Evolutionary conservation across 2,888 invertebrate genomes (phyloP), one percentile per base, ranked within the genome.

Genomic region (Ochropleura leucogaster): DNA sequence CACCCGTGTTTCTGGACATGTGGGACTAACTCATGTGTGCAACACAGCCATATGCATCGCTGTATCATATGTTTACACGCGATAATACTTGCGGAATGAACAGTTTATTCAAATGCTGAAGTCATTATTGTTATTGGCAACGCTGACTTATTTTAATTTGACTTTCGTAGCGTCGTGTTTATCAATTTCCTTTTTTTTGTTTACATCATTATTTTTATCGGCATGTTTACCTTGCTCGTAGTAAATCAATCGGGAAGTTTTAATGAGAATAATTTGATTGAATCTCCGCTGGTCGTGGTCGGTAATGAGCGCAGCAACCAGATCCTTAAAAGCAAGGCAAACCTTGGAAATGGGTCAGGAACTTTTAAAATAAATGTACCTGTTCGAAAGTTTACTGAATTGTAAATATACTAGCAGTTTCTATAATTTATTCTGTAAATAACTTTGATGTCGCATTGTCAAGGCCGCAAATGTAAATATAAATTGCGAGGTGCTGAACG

Each of bases 401-500:
- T 20, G 62, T 63, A 42, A 44, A 79, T 30, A 46, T 16, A 53
- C 42, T 53, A 42, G 40, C 47, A 65, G 59, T 55, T 65, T 47
- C n/a, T 65, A 57, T 65, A 68, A 79, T 62, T 65, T 72, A 62
- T 68, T 59, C 47, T 40, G 51, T 40, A 57, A 83, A 80, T 83
- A 75, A 44, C 49, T 68, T 75, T 75, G 60, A 79, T 83, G 74
- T 79, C 82, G 77, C 79, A 75, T 85, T 83, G 82, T 79, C 86
- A 84, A 87, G 88, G 87, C 79, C 62, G 68, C 70, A 77, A 82
- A 86, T 77, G 75, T 78, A 76, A 74, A 85, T 80, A 81, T 83
- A 85, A 86, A 86, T 83, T 77, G 80, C 79, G 77, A 82, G 80
- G 77, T 85, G 84, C 64, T 79, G 81, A 84, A 86, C 83, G 87